phyloP scores from a whole-genome alignment of 2,797 vertebrate genomes.

The Pipistrellus pygmaeus region DNA sequence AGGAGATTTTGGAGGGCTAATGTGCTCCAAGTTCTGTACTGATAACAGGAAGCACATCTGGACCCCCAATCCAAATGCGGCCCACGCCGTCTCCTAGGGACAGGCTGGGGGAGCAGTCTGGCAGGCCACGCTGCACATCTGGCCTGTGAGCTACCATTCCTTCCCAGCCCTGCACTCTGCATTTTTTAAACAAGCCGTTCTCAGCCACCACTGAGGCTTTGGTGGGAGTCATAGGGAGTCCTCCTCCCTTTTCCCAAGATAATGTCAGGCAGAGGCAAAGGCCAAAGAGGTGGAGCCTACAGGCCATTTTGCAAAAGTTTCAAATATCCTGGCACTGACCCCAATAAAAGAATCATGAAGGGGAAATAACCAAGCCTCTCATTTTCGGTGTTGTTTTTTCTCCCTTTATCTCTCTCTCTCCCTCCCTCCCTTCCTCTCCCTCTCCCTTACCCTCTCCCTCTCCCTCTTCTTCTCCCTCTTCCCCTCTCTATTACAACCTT shows the following conservation, averaged over 20 bases:
- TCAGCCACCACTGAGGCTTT: slow-evolving; percentile 35
- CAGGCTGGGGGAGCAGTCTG: not conserved
- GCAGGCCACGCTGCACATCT: slow-evolving; percentile 56
- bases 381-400: slow-evolving; percentile 21
- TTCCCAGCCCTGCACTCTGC: not conserved
- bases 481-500: not conserved
- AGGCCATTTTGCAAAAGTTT: slow-evolving; percentile 76
- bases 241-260: slow-evolving; percentile 70
- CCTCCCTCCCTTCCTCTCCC: not conserved
- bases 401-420: not conserved
- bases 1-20: not conserved
- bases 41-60: slow-evolving; percentile 34
- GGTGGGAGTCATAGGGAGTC: slow-evolving; percentile 64
- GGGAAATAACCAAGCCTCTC: slow-evolving; percentile 47
- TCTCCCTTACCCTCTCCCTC: too few relatives aligned
- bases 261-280: slow-evolving; percentile 67
- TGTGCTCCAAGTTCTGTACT: not conserved
- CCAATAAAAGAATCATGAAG: slow-evolving; percentile 57
- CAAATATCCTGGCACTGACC: slow-evolving; percentile 74
- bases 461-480: too few relatives aligned
- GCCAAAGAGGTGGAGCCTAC: slow-evolving; percentile 71
- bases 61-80: not conserved
- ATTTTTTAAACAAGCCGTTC: slow-evolving; percentile 52
- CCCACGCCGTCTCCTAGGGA: not conserved
- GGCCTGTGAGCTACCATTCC: slow-evolving; percentile 59